Base-by-base conservation (phyloP, 2,797 vertebrate species). In the Micromesistius poutassou region DNA sequence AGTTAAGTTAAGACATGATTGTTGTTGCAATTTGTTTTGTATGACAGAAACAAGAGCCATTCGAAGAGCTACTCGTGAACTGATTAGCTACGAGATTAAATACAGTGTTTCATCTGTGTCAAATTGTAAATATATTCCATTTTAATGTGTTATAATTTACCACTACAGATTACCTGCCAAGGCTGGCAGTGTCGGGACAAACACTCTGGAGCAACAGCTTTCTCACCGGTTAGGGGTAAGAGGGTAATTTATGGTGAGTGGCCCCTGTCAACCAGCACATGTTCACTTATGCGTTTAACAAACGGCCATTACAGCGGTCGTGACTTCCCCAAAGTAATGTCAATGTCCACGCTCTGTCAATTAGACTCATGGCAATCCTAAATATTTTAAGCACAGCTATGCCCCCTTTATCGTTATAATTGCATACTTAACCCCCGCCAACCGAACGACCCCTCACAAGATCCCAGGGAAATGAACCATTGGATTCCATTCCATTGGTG, bases 391-490 rank as follows among this genome's bases (percentile, higher is more conserved):
- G 84, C 76, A 74, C 76, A 55, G 83, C 89, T 84, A 87, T 82
- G 77, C 77, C 82, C 85, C 79, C 78, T 78, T 83, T 75, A 77
- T 82, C 83, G 86, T 86, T 87, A 87, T 86, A 82, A 88, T 91
- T 85, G 81, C 83, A 87, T 72, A 83, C 80, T 92, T 92, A 92
- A 92, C 90, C 89, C 86, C 82, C 83, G 72, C 80, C 85, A 82
- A 78, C 82, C 79, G 81, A 73, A 73, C 82, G 84, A 90, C 87
- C 87, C 76, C 74, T 78, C 80, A 84, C 72, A 66, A 74, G 77
- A 84, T 78, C 79, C 73, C 30, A 71, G 77, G 83, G 82, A 89
- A 90, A 89, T 85, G 79, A 86, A 82, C 77, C 74, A 72, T 78
- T 82, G 77, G n/a, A n/a, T n/a, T n/a, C n/a, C n/a, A n/a, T n/a